A percentile compares a stretch with the other conserved stretches of the same genome.
These are phyloP conservation scores for Callionymus lyra DNA, from an alignment of 2,113 vertebrate genomes.

Conservation along the genomic window DNA sequence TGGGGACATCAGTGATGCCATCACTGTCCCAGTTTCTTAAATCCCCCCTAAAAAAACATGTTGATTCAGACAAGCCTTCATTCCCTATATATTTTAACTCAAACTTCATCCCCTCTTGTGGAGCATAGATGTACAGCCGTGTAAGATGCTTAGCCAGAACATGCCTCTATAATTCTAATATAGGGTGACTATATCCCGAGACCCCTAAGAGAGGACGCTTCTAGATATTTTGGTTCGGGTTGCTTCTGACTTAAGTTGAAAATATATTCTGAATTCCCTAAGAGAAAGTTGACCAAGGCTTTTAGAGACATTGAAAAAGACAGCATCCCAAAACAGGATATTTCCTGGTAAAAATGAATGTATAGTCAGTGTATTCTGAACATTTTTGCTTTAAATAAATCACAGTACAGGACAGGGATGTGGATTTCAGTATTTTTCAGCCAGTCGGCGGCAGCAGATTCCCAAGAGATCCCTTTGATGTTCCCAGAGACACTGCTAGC, in stretches of 20 bases:
- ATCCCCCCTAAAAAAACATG: constrained; percentile 60
- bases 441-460: constrained; percentile 10
- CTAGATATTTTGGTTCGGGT: no score
- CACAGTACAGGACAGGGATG: constrained; percentile 28
- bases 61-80: constrained; percentile 60
- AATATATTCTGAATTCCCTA: no score
- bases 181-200: no score
- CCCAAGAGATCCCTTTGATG: constrained; percentile 12
- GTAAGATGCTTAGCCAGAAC: no score
- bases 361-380: no score
- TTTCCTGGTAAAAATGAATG: no score
- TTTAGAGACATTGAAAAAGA: no score
- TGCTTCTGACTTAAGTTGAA: no score
- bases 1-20: constrained; percentile 61
- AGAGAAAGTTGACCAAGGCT: no score
- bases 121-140: constrained; percentile 22
- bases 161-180: no score
- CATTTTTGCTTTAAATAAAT: constrained; percentile 33
- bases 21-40: constrained; percentile 65
- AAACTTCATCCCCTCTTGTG: constrained; percentile 30
- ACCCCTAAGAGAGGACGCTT: no score
- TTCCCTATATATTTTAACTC: constrained; percentile 23
- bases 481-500: constrained; percentile 13
- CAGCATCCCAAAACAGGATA: no score
- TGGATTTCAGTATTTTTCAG: constrained; percentile 4